Conservation (phyloP, 2,888 invertebrate genomes). For the Caenorhabditis afra region DNA sequence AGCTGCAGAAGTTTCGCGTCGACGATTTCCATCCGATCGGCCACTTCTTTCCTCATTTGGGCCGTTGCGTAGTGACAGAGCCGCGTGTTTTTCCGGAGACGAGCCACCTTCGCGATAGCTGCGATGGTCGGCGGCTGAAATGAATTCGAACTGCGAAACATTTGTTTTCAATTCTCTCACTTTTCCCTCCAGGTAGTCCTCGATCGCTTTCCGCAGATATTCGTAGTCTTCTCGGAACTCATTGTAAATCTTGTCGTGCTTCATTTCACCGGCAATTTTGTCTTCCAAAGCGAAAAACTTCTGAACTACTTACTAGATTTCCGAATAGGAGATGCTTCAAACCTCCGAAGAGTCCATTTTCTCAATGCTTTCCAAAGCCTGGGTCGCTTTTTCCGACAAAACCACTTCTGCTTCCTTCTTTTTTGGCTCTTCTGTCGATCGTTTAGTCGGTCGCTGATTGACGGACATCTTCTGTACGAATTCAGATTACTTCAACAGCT, state of each 20-base stretch:
- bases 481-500: too few relatives aligned
- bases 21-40: conserved; percentile 55
- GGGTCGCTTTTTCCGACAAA: conserved; percentile 31
- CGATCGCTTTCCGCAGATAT: conserved; percentile 30
- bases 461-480: conserved; percentile 38
- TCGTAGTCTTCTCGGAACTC: conserved; percentile 40
- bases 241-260: conserved; percentile 46
- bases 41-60: conserved; percentile 54
- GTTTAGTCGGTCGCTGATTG: conserved; percentile 25
- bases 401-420: conserved; percentile 24
- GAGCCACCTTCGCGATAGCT: conserved; percentile 44
- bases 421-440: conserved; percentile 21
- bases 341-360: conserved; percentile 43
- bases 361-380: conserved; percentile 29
- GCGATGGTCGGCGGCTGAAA: conserved; percentile 14
- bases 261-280: conserved; percentile 47
- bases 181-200: conserved; percentile 48
- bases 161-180: conserved; percentile 2
- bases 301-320: conserved; percentile 12
- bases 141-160: background rate
- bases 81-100: conserved; percentile 49
- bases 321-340: background rate
- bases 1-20: conserved; percentile 71
- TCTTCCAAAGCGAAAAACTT: conserved; percentile 68
- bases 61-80: conserved; percentile 61